Percentiles rank a stretch among this genome's conserved stretches.
These are phyloP conservation scores for Rhinophrynus dorsalis DNA, from an alignment of 2,797 vertebrate genomes.

Conservation along the genomic window DNA sequence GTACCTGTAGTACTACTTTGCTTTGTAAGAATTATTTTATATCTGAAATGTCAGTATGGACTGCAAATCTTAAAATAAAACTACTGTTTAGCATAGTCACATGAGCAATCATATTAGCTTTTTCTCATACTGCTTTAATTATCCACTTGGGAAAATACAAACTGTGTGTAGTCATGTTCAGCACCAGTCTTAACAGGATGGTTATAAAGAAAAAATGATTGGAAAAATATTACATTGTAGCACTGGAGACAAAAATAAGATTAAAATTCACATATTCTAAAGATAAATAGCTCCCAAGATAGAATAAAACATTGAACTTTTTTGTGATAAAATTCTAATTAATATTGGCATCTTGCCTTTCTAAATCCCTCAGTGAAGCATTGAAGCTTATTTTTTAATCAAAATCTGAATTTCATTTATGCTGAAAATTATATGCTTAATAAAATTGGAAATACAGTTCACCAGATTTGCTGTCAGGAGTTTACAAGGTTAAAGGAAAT, in stretches of 20 bases:
- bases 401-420: background rate
- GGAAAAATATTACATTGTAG: background rate
- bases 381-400: constrained; percentile 2
- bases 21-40: background rate
- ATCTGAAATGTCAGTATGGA: background rate
- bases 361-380: background rate
- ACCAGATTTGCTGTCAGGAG: background rate
- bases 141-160: constrained; percentile 1
- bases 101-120: background rate
- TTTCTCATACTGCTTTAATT: background rate
- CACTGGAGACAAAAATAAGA: background rate
- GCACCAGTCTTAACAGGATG: background rate
- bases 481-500: background rate
- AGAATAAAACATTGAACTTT: no score
- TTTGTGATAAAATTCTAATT: background rate
- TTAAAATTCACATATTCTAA: constrained; percentile 2
- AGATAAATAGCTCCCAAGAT: background rate
- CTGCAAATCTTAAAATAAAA: background rate
- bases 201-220: background rate
- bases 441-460: background rate
- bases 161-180: background rate
- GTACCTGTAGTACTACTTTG: background rate
- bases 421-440: background rate
- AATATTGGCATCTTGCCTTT: background rate
- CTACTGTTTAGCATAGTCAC: background rate